These are phyloP conservation scores for Apis cerana DNA, from an alignment of 1,140 invertebrate genomes.

Conservation along the genomic window DNA sequence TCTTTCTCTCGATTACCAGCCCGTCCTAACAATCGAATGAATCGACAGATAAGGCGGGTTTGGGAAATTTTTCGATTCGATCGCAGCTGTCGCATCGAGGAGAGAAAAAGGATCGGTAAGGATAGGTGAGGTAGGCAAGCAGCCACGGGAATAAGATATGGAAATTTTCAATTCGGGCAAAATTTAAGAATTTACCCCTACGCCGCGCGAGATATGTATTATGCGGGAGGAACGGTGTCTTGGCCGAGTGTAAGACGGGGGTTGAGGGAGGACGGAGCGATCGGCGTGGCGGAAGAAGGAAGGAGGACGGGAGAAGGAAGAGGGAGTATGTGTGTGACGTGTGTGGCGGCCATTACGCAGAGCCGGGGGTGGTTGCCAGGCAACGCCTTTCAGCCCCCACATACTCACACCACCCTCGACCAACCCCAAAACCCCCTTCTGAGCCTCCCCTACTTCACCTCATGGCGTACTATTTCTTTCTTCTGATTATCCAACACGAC, in stretches of 20 bases:
- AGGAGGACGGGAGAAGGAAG: slow-evolving; percentile 45
- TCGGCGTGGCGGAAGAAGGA: slow-evolving; percentile 17
- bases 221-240: slow-evolving; percentile 57
- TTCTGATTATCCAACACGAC: slow-evolving; percentile 60
- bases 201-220: slow-evolving; percentile 69
- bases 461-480: slow-evolving; percentile 62
- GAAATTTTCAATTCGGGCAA: slow-evolving; percentile 79
- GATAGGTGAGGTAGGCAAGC: slow-evolving; percentile 25
- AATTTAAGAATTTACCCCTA: slow-evolving; percentile 77
- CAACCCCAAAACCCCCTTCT: slow-evolving; percentile 71
- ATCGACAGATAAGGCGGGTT: slow-evolving; percentile 45
- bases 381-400: slow-evolving; percentile 79
- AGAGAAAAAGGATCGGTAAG: slow-evolving; percentile 43
- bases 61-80: slow-evolving; percentile 66
- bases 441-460: slow-evolving; percentile 45
- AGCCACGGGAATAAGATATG: slow-evolving; percentile 73
- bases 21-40: slow-evolving; percentile 24
- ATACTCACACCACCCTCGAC: slow-evolving; percentile 80
- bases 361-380: slow-evolving; percentile 78
- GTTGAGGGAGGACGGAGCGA: slow-evolving; percentile 25
- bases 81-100: slow-evolving; percentile 65
- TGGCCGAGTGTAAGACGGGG: slow-evolving; percentile 11
- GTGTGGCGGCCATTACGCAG: slow-evolving; percentile 80
- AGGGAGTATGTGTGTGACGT: slow-evolving; percentile 76
- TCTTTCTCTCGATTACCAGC: slow-evolving; percentile 35